phyloP scores from a whole-genome alignment of 2,797 vertebrate species.

The Sarcophilus harrisii region DNA sequence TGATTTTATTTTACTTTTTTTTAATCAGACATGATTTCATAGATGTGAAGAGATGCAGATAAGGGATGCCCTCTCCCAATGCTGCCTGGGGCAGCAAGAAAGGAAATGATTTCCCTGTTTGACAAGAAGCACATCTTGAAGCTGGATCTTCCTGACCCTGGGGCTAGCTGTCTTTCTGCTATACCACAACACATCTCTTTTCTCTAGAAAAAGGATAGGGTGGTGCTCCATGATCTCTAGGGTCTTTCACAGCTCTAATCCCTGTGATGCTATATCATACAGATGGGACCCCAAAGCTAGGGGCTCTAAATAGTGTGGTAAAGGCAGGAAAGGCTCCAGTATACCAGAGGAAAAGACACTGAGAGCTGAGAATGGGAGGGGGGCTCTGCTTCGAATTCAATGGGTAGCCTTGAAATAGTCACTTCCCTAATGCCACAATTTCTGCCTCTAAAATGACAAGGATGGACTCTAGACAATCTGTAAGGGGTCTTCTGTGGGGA shows the following conservation, averaged over 20 bases:
- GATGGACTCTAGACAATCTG: not conserved
- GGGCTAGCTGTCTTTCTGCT: not conserved
- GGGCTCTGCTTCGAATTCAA: not conserved
- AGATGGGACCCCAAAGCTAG: not conserved
- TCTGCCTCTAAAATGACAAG: not conserved
- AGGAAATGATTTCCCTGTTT: not conserved
- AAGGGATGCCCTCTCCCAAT: not conserved
- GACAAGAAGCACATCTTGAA: not conserved
- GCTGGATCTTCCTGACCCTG: not conserved
- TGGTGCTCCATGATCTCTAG: not conserved
- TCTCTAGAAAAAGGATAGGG: not conserved
- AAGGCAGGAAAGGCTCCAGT: not conserved
- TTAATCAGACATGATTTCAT: not conserved
- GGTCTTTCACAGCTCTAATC: not conserved
- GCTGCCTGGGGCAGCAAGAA: not conserved
- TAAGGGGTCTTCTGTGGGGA: not conserved
- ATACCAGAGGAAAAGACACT: not conserved
- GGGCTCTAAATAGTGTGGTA: not conserved
- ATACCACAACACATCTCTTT: not conserved
- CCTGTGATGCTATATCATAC: not conserved
- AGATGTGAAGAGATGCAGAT: not conserved
- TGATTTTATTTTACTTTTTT: not conserved
- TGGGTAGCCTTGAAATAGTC: not conserved
- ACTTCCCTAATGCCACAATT: not conserved
- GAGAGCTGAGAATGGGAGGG: not conserved